Conservation (phyloP, 2,113 vertebrate species). For the Otis tarda region DNA sequence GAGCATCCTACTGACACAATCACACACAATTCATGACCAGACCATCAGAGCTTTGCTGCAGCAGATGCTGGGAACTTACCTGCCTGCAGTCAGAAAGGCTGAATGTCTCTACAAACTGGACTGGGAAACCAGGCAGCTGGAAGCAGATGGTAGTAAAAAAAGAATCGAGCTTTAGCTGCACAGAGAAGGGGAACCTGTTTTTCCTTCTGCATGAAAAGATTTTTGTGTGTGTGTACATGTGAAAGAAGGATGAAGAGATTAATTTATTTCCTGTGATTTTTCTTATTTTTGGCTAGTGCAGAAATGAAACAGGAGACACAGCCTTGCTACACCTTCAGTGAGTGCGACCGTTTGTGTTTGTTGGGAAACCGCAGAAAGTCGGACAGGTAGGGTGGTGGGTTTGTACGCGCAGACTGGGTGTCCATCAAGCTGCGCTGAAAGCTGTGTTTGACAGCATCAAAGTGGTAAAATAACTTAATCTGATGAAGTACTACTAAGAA, state of each 20-base stretch:
- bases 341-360: background rate
- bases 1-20: background rate
- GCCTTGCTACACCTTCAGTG: background rate
- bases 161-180: background rate
- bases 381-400: background rate
- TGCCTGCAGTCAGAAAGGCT: background rate
- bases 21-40: background rate
- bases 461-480: background rate
- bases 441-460: background rate
- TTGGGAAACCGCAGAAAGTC: background rate
- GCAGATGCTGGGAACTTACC: background rate
- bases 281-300: background rate
- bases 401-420: background rate
- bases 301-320: background rate
- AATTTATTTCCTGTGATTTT: background rate
- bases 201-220: background rate
- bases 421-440: background rate
- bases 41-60: background rate
- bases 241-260: background rate
- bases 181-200: background rate
- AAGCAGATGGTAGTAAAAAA: background rate
- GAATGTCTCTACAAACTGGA: background rate
- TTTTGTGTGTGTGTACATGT: accelerated
- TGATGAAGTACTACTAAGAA: background rate
- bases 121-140: background rate